Conservation (phyloP, 1,140 invertebrate genomes). For the Neoseiulus cucumeris region DNA sequence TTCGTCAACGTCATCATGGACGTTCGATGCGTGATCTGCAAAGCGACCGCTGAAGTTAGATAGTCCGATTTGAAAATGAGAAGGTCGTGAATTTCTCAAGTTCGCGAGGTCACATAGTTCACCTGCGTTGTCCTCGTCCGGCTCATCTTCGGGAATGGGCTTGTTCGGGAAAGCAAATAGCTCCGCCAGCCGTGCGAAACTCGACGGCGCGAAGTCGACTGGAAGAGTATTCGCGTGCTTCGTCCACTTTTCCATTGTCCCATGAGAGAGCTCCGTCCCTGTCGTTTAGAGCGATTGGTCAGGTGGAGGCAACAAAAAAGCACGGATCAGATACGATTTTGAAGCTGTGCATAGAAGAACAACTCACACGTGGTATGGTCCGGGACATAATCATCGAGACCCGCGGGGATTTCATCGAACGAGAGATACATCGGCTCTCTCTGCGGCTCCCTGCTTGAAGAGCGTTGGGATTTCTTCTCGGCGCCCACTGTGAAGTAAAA, state of each 20-base stretch:
- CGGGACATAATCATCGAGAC: too few species aligned
- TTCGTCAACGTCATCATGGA: too few species aligned
- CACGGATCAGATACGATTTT: too few species aligned
- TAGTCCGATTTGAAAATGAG: too few species aligned
- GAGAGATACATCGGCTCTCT: neutral
- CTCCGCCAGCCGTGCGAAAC: neutral
- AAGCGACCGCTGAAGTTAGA: too few species aligned
- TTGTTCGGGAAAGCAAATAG: neutral
- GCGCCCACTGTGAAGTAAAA: neutral
- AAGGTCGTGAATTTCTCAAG: too few species aligned
- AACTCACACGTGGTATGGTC: too few species aligned
- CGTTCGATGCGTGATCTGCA: too few species aligned
- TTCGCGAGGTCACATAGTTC: neutral
- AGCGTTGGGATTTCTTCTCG: neutral
- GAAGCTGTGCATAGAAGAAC: too few species aligned
- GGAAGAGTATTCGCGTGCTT: neutral
- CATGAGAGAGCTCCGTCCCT: neutral
- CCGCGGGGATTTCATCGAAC: neutral
- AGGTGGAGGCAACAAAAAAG: too few species aligned
- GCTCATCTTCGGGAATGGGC: neutral
- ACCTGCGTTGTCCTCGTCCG: neutral
- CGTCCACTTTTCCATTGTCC: neutral
- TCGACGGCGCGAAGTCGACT: neutral
- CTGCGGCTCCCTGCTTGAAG: neutral
- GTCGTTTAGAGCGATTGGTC: too few species aligned